phyloP scores from a whole-genome alignment of 2,888 invertebrate species.

The Eutolmus rufibarbis region DNA sequence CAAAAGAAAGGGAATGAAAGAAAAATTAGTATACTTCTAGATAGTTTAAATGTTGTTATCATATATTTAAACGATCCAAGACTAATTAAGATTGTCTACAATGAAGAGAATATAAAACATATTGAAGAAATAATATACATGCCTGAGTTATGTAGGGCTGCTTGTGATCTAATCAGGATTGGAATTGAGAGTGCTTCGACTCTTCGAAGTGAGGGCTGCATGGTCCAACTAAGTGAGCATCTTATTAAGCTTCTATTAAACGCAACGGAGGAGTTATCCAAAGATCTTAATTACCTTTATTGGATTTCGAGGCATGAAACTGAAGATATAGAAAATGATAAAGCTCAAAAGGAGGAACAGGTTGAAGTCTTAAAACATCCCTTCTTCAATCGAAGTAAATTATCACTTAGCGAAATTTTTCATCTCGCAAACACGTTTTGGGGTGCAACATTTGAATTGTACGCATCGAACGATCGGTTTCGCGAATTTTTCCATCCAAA shows the following conservation, averaged over 20 bases:
- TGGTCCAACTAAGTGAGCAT: conserved; percentile 52
- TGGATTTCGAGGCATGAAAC: neutral
- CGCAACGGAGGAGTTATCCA: conserved; percentile 38
- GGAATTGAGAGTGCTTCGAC: conserved; percentile 59
- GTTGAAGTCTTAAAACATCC: neutral
- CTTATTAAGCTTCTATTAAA: conserved; percentile 58
- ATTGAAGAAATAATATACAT: conserved; percentile 57
- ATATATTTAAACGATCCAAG: conserved; percentile 59
- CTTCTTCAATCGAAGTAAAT: neutral
- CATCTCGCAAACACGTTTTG: conserved; percentile 58
- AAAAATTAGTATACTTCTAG: conserved; percentile 50
- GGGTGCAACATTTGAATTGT: conserved; percentile 59
- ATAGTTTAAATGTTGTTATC: conserved; percentile 59
- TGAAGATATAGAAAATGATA: neutral
- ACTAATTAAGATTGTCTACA: conserved; percentile 59
- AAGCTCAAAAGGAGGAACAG: neutral
- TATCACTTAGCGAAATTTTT: neutral
- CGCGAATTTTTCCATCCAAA: conserved; percentile 57
- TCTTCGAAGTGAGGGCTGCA: conserved; percentile 48
- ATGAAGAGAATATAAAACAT: conserved; percentile 58
- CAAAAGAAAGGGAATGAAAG: neutral
- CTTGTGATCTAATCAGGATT: conserved; percentile 60
- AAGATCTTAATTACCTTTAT: conserved; percentile 41
- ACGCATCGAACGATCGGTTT: conserved; percentile 57
- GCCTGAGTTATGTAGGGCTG: conserved; percentile 56